A percentile compares a stretch with the other conserved stretches of the same genome.
Evolutionary conservation across 2,113 vertebrate species (phyloP).

Genomic region (Brienomyrus brachyistius): DNA sequence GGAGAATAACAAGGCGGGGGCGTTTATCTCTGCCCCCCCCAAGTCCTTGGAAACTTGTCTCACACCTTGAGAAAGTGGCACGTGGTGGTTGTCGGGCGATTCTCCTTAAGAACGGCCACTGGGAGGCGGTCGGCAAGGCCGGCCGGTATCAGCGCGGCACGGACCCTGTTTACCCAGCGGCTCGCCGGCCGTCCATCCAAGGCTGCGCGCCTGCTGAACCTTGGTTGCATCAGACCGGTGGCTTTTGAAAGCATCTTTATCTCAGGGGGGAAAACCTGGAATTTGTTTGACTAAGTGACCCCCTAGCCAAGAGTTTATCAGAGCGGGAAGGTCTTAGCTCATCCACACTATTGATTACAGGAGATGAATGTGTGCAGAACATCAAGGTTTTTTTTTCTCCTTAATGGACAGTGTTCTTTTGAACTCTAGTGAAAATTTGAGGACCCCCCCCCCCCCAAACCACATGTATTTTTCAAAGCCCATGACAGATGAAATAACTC

Average conservation of each 20-base stretch:
- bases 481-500: conserved; percentile 55
- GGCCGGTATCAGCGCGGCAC: conserved; percentile 62
- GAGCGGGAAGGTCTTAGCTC: conserved; percentile 73
- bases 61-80: conserved; percentile 37
- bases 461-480: conserved; percentile 57
- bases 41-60: conserved; percentile 19
- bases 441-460: conserved; percentile 41
- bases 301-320: conserved; percentile 75
- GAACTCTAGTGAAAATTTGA: conserved; percentile 61
- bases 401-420: conserved; percentile 74
- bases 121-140: conserved; percentile 32
- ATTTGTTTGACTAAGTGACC: conserved; percentile 80
- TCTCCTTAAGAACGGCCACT: conserved; percentile 36
- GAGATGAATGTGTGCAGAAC: conserved; percentile 81
- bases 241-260: conserved; percentile 83
- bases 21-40: conserved; percentile 12
- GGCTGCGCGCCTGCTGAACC: conserved; percentile 78
- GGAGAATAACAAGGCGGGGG: neutral
- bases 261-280: conserved; percentile 77
- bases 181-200: conserved; percentile 62
- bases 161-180: conserved; percentile 74
- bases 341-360: conserved; percentile 77
- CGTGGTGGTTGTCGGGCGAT: conserved; percentile 32
- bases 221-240: conserved; percentile 75
- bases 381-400: conserved; percentile 69